Base-by-base conservation (phyloP, 2,113 vertebrate genomes). In the Colossoma macropomum region DNA sequence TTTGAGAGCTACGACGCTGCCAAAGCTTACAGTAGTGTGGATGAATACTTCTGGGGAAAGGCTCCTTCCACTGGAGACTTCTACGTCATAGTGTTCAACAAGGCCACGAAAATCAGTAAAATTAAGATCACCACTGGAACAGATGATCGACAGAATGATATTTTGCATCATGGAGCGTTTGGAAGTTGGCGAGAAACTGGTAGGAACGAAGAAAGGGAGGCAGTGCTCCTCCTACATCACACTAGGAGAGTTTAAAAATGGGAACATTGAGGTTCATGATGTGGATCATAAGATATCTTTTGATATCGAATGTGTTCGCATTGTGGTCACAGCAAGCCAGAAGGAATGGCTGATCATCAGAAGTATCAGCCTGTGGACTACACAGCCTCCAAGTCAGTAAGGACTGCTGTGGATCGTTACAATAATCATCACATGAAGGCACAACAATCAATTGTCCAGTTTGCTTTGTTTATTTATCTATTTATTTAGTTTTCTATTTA, bases 1-100 rank as follows among this genome's bases (percentile, higher is more conserved):
- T 99, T 99, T 89, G 98, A 99, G 87, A 98, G 95, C 91, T 99
- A 99, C 12, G 97, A 98, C 0, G 95, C 96, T 60, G 95, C 95
- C 83, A 99, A 97, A 89, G 98, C 97, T 13, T 99, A 99, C 72
- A 99, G 98, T 88, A 96, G 94, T 13, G 95, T 96, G 73, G 97
- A 99, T 41, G 98, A 99, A 60, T 99, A 99, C 81, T 99, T 99
- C 81, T 99, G 98, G 98, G 97, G 97, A 0, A 99, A 99, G 85
- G 93, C 98, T 78, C 97, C 97, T 12, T 95, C 95, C 25, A 95
- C 91, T 0, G 98, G 98, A 65, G 97, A 99, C 75, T 95, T 96
- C 83, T 99, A 97, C 79, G 89, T 96, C 38, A 95, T 99, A 84
- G 91, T 97, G 68, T 98, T 99, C 91, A 96, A 97, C 88, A 97